A percentile compares a stretch with the other conserved stretches of the same genome.
phyloP scores from a whole-genome alignment of 2,113 vertebrate species.

The Merops nubicus region DNA sequence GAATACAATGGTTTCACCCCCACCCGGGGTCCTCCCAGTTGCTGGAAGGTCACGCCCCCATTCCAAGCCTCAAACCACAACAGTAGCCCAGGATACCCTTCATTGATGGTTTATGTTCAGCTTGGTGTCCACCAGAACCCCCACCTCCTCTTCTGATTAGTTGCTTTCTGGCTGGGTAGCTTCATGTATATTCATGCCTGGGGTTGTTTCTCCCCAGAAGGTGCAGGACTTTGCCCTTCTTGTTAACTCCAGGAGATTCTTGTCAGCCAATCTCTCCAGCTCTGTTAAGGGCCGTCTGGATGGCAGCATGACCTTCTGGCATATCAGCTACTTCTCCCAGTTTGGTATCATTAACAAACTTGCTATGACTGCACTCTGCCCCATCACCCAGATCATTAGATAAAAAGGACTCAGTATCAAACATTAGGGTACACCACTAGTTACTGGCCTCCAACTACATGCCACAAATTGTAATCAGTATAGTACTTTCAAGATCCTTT shows the following conservation, averaged over 20 bases:
- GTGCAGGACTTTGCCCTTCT: not conserved
- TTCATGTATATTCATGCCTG: not conserved
- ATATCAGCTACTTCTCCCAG: not conserved
- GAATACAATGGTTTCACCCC: no score
- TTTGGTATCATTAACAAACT: not conserved
- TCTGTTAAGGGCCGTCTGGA: not conserved
- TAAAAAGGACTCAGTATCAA: not conserved
- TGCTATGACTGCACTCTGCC: not conserved
- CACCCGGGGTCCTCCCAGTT: no score
- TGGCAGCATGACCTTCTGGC: not conserved
- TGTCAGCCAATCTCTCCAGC: not conserved
- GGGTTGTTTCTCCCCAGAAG: not conserved
- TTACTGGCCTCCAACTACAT: not conserved
- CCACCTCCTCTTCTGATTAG: not conserved
- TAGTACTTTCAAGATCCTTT: not conserved
- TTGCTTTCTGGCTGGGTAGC: not conserved
- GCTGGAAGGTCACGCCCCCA: no score
- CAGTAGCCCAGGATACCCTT: not conserved
- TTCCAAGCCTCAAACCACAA: no score
- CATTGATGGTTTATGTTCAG: rapidly evolving
- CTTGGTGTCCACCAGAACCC: not conserved
- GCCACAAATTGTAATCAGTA: not conserved
- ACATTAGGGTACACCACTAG: not conserved
- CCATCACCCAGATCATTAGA: not conserved
- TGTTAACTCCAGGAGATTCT: not conserved